A percentile compares a stretch with the other conserved stretches of the same genome.
phyloP scores from a whole-genome alignment of 2,113 vertebrate genomes.

The Mystacornis crossleyi region DNA sequence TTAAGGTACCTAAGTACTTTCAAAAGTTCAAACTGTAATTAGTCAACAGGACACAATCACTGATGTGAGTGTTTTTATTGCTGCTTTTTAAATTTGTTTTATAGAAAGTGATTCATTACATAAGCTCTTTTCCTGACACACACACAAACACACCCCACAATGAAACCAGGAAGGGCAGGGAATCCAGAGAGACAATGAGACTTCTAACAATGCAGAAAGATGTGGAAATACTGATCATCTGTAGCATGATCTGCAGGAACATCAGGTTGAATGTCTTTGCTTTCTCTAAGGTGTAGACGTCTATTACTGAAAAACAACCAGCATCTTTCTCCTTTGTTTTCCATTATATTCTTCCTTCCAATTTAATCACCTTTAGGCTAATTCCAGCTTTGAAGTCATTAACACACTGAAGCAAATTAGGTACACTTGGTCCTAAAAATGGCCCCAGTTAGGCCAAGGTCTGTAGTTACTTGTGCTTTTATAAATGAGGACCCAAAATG shows the following conservation, averaged over 20 bases:
- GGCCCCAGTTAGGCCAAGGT: not conserved
- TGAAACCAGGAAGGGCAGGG: not conserved
- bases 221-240: not conserved
- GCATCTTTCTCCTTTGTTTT: not conserved
- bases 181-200: not conserved
- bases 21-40: not conserved
- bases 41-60: not conserved
- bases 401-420: not conserved
- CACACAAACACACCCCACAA: not conserved
- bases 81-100: not conserved
- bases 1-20: not conserved
- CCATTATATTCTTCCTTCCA: not conserved
- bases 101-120: not conserved
- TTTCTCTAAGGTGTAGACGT: not conserved
- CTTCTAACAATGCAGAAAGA: not conserved
- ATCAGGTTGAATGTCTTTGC: not conserved
- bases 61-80: not conserved
- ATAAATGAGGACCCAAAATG: not conserved
- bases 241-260: fast-evolving
- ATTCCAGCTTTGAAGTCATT: not conserved
- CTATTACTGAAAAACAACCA: not conserved
- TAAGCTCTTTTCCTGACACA: not conserved
- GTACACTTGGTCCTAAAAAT: not conserved
- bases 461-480: not conserved
- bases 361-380: not conserved